Percentiles rank a stretch among this genome's conserved stretches.
Conservation (phyloP, 2,113 vertebrate species). For the Sylvia atricapilla region DNA sequence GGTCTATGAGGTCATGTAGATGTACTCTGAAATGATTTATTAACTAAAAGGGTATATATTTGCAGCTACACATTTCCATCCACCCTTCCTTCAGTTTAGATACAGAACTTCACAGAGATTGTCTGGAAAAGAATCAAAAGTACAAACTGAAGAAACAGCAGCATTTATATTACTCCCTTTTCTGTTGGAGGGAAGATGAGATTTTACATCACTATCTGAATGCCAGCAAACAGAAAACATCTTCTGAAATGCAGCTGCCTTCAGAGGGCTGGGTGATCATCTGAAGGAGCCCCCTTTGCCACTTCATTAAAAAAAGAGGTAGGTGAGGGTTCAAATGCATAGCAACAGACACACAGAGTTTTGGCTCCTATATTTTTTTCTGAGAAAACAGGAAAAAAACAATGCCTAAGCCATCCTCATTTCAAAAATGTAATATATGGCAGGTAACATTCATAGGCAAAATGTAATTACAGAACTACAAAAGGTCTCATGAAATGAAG, state of each 20-base stretch:
- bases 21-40: background rate
- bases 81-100: background rate
- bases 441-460: background rate
- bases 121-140: background rate
- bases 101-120: background rate
- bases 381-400: background rate
- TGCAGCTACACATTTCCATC: background rate
- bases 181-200: background rate
- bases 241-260: background rate
- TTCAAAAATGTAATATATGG: background rate
- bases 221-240: background rate
- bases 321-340: background rate
- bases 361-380: background rate
- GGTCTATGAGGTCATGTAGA: background rate
- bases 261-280: background rate
- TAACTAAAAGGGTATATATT: background rate
- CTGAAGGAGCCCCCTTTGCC: background rate
- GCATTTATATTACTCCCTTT: background rate
- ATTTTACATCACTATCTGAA: background rate
- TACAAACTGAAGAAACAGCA: background rate
- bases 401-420: background rate
- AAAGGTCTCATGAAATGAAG: background rate
- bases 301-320: background rate
- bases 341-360: background rate
- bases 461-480: background rate